These are phyloP conservation scores for Papilio aristodemus DNA, from an alignment of 1,140 invertebrate genomes.

Conservation along the genomic window DNA sequence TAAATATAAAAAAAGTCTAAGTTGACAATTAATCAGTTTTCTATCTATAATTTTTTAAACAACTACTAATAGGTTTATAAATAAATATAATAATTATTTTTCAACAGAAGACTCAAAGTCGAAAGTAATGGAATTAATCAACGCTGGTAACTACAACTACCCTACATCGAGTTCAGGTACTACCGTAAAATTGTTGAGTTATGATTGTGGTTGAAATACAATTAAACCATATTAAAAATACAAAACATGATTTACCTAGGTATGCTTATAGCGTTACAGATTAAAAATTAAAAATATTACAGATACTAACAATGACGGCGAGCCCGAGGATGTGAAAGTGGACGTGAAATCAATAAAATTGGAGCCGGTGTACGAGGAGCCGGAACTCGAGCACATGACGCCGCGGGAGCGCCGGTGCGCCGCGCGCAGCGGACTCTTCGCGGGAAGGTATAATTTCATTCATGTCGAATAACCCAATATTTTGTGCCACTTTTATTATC, in stretches of 20 bases:
- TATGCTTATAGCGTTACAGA: no score
- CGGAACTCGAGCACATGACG: background rate
- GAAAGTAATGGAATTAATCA: conserved; percentile 11
- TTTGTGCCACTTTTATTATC: no score
- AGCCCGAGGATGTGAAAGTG: conserved; percentile 21
- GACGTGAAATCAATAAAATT: conserved; percentile 23
- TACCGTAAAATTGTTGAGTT: no score
- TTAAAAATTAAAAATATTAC: background rate
- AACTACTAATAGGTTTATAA: no score
- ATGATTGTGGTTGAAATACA: no score
- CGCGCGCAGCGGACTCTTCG: conserved; percentile 28
- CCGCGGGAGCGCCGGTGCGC: conserved; percentile 32
- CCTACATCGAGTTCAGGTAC: conserved; percentile 13
- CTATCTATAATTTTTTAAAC: no score
- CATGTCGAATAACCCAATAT: background rate
- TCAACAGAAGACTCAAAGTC: conserved; percentile 23
- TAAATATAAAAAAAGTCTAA: no score
- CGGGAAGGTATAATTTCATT: conserved; percentile 42
- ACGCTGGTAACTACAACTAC: conserved; percentile 22
- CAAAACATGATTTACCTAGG: no score
- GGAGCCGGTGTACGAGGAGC: background rate
- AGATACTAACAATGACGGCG: conserved; percentile 12
- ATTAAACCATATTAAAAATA: no score
- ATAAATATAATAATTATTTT: background rate
- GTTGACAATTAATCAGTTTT: no score